Base-by-base conservation (phyloP, 2,888 invertebrate genomes). In the Phortica okadai region DNA sequence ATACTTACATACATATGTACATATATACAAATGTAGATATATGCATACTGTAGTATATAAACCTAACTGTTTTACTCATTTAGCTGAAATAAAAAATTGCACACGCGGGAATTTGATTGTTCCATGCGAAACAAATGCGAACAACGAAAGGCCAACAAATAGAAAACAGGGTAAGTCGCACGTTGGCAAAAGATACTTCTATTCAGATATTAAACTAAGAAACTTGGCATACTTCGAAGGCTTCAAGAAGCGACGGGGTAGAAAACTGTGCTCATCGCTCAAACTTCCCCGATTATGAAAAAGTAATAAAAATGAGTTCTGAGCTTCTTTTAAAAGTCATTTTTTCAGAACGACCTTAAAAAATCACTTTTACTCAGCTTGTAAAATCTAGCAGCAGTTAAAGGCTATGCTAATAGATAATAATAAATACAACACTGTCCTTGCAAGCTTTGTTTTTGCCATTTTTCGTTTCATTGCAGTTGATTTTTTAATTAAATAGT, bases 31-130 rank as follows among this genome's bases (percentile, higher is more conserved):
- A 10, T 56, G 10, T 1, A n/a, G 8, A 3, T 3, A 33, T 33
- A 3, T 33, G 1, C 3, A 33, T 33, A n/a, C n/a, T n/a, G n/a
- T n/a, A n/a, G n/a, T n/a, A n/a, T n/a, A n/a, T n/a, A n/a, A n/a
- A n/a, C 87, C 86, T 82, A 82, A 83, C 84, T 88, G 86, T 84
- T 83, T 82, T 85, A 87, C 86, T 86, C 86, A 83, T 86, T 88
- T 83, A 82, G 75, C 77, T 62, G 81, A 84, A 89, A 89, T 89
- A 89, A 89, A 89, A 90, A 89, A 89, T 89, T 89, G 89, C 90
- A 86, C 89, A 85, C 87, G 87, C 88, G 89, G 89, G 89, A 89
- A 89, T 89, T 90, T 89, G 89, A 89, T 90, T 89, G 87, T 83
- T 88, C 88, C 89, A 89, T 89, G 90, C 87, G 84, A 88, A 89